Evolutionary conservation across 2,888 invertebrate species (phyloP).

Genomic region (Melipona beecheii): DNA sequence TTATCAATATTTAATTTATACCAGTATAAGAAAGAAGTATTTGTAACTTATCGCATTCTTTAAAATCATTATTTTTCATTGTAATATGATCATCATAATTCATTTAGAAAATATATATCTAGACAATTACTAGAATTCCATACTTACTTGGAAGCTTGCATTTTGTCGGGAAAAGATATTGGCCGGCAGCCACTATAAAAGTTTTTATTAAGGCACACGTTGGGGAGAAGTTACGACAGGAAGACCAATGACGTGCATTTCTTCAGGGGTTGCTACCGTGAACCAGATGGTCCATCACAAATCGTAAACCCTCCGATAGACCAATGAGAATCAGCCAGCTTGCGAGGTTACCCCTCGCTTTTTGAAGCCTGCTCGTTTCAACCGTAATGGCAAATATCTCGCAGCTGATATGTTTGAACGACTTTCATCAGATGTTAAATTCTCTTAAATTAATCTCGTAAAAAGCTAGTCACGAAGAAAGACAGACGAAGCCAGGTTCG

Average conservation of each 20-base stretch:
- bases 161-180: slow-evolving; percentile 55
- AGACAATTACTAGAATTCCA: slow-evolving; percentile 15
- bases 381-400: slow-evolving; percentile 76
- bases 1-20: too few species aligned
- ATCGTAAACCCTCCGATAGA: slow-evolving; percentile 61
- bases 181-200: slow-evolving; percentile 71
- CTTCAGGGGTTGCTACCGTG: slow-evolving; percentile 69
- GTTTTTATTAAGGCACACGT: slow-evolving; percentile 58
- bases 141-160: slow-evolving; percentile 5
- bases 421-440: slow-evolving; percentile 77
- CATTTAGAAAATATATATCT: slow-evolving; percentile 1
- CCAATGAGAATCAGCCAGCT: slow-evolving; percentile 56
- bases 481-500: slow-evolving; percentile 14
- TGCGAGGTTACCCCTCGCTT: slow-evolving; percentile 50
- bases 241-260: slow-evolving; percentile 60
- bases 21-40: neutral
- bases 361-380: slow-evolving; percentile 51
- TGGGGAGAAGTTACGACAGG: slow-evolving; percentile 54
- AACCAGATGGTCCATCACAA: slow-evolving; percentile 49
- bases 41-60: neutral
- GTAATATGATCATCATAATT: neutral
- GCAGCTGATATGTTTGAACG: slow-evolving; percentile 68
- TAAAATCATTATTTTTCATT: neutral
- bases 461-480: slow-evolving; percentile 48
- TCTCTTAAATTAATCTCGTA: slow-evolving; percentile 78